phyloP scores from a whole-genome alignment of 1,140 invertebrate species.

The Antheraea mylitta region DNA sequence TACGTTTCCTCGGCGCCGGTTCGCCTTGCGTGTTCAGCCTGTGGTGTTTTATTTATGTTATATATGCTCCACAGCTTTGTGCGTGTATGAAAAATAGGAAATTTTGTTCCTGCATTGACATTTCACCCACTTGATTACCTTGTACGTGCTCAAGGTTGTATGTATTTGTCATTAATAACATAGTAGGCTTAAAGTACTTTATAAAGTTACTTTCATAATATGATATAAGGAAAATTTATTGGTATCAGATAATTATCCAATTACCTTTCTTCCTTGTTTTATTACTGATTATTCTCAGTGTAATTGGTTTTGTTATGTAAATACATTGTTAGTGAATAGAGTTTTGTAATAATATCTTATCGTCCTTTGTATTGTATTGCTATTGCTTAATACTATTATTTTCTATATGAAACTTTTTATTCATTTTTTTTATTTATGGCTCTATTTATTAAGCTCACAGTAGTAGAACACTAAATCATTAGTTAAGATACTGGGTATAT shows the following conservation, averaged over 20 bases:
- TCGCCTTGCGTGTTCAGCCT: slow-evolving; percentile 54
- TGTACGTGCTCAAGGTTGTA: slow-evolving; percentile 61
- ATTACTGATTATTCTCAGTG: slow-evolving; percentile 4
- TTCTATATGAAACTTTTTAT: neutral
- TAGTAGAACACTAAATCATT: no score
- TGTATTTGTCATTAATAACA: slow-evolving; percentile 67
- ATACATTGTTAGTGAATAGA: neutral
- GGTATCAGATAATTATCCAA: slow-evolving; percentile 24
- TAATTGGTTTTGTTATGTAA: neutral
- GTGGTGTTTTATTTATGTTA: slow-evolving; percentile 54
- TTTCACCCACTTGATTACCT: slow-evolving; percentile 70
- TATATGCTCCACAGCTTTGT: slow-evolving; percentile 46
- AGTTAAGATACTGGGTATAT: no score
- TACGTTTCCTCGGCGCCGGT: slow-evolving; percentile 61
- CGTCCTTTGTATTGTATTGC: neutral
- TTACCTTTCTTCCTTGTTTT: slow-evolving; percentile 24
- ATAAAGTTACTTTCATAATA: slow-evolving; percentile 44
- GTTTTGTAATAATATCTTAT: slow-evolving; percentile 1
- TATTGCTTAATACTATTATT: neutral
- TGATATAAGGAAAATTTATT: slow-evolving; percentile 45
- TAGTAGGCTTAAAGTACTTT: slow-evolving; percentile 41
- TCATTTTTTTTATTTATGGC: neutral
- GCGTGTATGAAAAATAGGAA: slow-evolving; percentile 39
- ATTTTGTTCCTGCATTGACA: slow-evolving; percentile 60
- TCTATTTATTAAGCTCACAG: neutral